phyloP scores from a whole-genome alignment of 1,140 invertebrate genomes.

The Carcinoscorpius rotundicauda region DNA sequence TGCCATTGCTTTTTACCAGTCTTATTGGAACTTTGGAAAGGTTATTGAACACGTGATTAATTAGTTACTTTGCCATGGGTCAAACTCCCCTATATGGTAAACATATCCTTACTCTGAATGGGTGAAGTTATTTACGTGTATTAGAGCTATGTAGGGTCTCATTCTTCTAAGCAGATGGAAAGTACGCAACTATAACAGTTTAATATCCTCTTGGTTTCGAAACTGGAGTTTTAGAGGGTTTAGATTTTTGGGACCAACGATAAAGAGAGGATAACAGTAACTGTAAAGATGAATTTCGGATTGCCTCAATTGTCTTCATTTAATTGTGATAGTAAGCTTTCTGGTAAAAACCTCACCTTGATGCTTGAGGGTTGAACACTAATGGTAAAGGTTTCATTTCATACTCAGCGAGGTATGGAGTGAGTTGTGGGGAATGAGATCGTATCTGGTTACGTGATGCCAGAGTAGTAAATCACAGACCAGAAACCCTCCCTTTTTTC shows the following conservation, averaged over 20 bases:
- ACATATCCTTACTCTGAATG: constrained; percentile 19
- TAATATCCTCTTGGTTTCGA: constrained; percentile 12
- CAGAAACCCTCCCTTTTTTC: constrained; percentile 2
- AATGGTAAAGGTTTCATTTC: not conserved
- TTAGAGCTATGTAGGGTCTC: constrained; percentile 4
- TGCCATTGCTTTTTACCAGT: too few relatives aligned
- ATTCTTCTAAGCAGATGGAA: constrained; percentile 5
- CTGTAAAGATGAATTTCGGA: not conserved
- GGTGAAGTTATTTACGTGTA: constrained; percentile 17
- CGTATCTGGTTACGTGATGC: not conserved
- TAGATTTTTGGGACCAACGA: constrained; percentile 13
- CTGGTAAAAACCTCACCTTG: constrained; percentile 8
- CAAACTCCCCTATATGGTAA: constrained; percentile 15
- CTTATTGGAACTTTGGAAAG: too few relatives aligned
- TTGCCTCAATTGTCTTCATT: constrained; percentile 4
- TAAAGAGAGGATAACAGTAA: constrained; percentile 11
- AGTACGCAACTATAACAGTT: constrained; percentile 5
- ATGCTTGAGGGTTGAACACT: constrained; percentile 13
- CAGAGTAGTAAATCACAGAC: not conserved
- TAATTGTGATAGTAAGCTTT: constrained; percentile 8
- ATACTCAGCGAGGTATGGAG: constrained; percentile 7
- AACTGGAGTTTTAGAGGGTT: constrained; percentile 9
- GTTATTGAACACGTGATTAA: too few relatives aligned
- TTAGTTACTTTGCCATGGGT: not conserved
- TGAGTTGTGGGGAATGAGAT: constrained; percentile 11